Conservation (phyloP, 2,113 vertebrate species). For the Sphyrna mokarran region DNA sequence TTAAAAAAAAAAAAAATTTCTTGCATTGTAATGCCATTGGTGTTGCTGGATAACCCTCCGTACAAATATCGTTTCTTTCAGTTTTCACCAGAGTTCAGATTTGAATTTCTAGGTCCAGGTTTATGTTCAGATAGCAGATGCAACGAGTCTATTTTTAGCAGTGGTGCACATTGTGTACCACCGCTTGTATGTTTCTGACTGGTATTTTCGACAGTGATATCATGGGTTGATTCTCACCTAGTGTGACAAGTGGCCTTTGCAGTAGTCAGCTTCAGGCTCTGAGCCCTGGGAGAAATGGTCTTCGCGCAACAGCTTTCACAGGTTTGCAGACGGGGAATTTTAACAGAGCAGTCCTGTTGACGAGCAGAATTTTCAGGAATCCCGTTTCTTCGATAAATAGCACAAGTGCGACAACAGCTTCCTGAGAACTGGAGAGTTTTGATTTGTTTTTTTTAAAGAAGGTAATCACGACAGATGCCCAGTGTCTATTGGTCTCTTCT, state of each 20-base stretch:
- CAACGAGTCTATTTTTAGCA: slow-evolving; percentile 72
- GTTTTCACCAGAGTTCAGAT: slow-evolving; percentile 12
- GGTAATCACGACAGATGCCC: background rate
- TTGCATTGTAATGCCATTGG: slow-evolving; percentile 14
- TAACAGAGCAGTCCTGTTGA: background rate
- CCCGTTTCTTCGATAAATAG: background rate
- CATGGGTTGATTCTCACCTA: slow-evolving; percentile 66
- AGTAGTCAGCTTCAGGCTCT: slow-evolving; percentile 66
- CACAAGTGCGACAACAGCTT: slow-evolving; percentile 6
- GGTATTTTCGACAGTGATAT: slow-evolving; percentile 61
- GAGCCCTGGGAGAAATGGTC: slow-evolving; percentile 57
- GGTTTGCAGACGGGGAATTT: slow-evolving; percentile 44
- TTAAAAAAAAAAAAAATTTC: background rate
- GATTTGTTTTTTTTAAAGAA: background rate
- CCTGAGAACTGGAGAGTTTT: slow-evolving; percentile 2
- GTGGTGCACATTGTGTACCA: slow-evolving; percentile 55
- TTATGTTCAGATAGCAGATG: slow-evolving; percentile 76
- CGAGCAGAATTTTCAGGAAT: background rate
- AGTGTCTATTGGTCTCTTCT: background rate
- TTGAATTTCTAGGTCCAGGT: slow-evolving; percentile 52
- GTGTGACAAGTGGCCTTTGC: slow-evolving; percentile 69
- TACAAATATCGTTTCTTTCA: slow-evolving; percentile 11
- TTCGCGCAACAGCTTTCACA: slow-evolving; percentile 45
- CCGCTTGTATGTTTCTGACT: slow-evolving; percentile 57
- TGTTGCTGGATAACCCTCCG: background rate